Percentiles rank a stretch among this genome's conserved stretches.
phyloP scores from a whole-genome alignment of 2,888 invertebrate genomes.

The Lithophane socia region DNA sequence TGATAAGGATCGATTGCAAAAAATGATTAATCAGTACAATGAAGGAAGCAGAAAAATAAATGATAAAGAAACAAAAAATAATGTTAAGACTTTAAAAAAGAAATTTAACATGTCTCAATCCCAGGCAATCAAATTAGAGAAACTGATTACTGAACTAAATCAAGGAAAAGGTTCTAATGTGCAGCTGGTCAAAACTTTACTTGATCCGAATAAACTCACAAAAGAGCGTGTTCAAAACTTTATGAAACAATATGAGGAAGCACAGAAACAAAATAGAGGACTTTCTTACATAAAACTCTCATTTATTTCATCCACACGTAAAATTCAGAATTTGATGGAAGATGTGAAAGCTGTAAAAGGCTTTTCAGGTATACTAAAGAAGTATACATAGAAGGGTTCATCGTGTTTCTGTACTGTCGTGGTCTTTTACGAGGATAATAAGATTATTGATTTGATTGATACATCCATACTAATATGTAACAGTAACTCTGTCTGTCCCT shows the following conservation, averaged over 20 bases:
- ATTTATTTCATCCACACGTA: constrained; percentile 34
- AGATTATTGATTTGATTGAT: neutral
- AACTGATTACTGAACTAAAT: constrained; percentile 32
- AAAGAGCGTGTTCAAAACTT: constrained; percentile 46
- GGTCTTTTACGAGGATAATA: neutral
- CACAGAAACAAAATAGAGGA: constrained; percentile 31
- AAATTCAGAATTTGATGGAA: constrained; percentile 27
- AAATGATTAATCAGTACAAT: constrained; percentile 67
- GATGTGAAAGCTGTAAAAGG: neutral
- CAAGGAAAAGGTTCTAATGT: constrained; percentile 42
- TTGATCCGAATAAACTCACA: constrained; percentile 53
- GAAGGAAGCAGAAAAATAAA: constrained; percentile 50
- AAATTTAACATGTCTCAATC: constrained; percentile 42
- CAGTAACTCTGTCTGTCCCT: neutral
- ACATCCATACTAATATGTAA: neutral
- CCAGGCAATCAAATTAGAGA: constrained; percentile 32
- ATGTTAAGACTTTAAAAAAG: constrained; percentile 38
- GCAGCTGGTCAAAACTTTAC: constrained; percentile 22
- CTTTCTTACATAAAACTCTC: constrained; percentile 49
- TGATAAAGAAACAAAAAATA: constrained; percentile 37
- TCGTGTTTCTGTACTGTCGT: neutral
- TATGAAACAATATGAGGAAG: constrained; percentile 42
- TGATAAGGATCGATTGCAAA: constrained; percentile 61
- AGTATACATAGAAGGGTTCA: neutral
- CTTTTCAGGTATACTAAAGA: constrained; percentile 9